Base-by-base conservation (phyloP, 1,140 invertebrate genomes). In the Drosophila rhopaloa region DNA sequence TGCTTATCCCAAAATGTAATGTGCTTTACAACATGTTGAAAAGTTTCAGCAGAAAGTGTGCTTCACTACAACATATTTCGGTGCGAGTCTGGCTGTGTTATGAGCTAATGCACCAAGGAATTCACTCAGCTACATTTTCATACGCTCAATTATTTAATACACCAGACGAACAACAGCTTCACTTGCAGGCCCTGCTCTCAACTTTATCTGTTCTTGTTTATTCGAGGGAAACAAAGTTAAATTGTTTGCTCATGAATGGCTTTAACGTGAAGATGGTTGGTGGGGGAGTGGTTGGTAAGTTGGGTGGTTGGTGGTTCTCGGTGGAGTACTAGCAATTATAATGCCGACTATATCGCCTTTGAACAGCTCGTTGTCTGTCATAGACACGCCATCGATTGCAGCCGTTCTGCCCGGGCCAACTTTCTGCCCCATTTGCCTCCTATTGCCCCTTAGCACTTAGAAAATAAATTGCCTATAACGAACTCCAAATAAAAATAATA, bases 71-170 rank as follows among this genome's bases (percentile, higher is more conserved):
- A 43, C 43, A 32, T 32, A 32, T n/a, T 43, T n/a, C 35, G 27
- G 41, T 29, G 32, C 16, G 29, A 46, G 41, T 41, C 43, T 40
- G 38, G n/a, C 27, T 40, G 48, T 66, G 65, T 67, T 47, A 68
- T 61, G 40, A 56, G 54, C 41, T 58, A 66, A 81, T 57, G 67
- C 79, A 81, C 79, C 59, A 59, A 82, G 81, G 82, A 85, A 81
- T 86, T 72, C 75, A 60, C 58, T 68, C 78, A 66, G 70, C 70
- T 79, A 88, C 63, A 88, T 79, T 76, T 86, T 86, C 82, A 82
- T 88, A 82, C 75, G 70, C 51, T 86, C 79, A 86, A 86, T 86
- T 86, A 86, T 86, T 86, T 79, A 86, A 79, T 76, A 79, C 65
- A 58, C 74, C 48, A 67, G 65, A 51, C 73, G 48, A 77, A 50